Base-by-base conservation (phyloP, 2,888 invertebrate genomes). In the Drosophila macrospina region DNA sequence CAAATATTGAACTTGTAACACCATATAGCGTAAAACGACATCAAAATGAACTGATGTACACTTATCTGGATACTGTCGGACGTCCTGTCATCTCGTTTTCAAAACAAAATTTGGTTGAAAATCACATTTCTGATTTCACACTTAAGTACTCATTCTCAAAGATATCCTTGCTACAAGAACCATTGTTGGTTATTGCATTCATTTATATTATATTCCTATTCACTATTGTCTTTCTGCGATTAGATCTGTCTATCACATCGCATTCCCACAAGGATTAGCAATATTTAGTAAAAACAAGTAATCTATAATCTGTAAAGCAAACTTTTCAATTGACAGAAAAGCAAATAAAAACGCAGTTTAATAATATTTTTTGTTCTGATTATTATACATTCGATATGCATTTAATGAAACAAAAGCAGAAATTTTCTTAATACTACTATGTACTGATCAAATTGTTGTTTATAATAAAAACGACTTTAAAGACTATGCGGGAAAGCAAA, bases 121-220 rank as follows among this genome's bases (percentile, higher is more conserved):
- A 97, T 90, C 99, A 99, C 91, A 99, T 99, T 89, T 97, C 98
- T 92, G 97, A 98, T 92, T 97, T 99, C 91, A 96, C 97, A 92
- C 93, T 98, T 41, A 95, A 95, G 72, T 99, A 99, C 92, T 95
- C 95, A 79, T 99, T 98, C 94, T 95, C 97, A 32, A 95, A 96
- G 79, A 91, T 96, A 44, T 93, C 97, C 30, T 95, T 99, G 95
- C 93, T 99, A 41, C 97, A 98, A 90, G 99, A 99, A 91, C 99
- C 99, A 0, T 91, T 99, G 37, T 93, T 99, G 54, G 96, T 99
- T 28, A 96, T 98, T 67, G 93, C 95, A 26, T 98, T 98, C 84
- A 95, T 99, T 78, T 98, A 97, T 91, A 92, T 97, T 37, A 93
- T 99, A 74, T 99, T 99, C 93, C 90, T 98, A 57, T 93, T 96